Evolutionary conservation across 2,888 invertebrate species (phyloP), one percentile per base, ranked within the genome.

Genomic region (Nomada fucata): DNA sequence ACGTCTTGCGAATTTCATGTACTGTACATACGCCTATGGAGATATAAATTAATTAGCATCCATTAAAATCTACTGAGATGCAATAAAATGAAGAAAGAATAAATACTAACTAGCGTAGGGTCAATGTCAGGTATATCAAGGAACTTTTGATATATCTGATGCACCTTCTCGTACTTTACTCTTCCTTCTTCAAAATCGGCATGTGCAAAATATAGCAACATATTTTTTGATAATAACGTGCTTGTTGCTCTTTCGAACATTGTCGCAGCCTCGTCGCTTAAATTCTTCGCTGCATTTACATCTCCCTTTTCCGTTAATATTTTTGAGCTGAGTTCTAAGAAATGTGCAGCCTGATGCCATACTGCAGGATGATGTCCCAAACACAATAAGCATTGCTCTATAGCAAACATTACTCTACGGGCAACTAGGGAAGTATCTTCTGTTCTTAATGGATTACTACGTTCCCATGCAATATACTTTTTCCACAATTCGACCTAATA

Each of bases 291-390:
- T 1, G 98, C 97, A 93, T 97, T 98, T 47, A 98, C 97, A 93
- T 99, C 99, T 94, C 99, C 99, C 94, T 99, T 99, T 94, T 99
- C 99, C 67, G 97, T 97, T 77, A 99, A 95, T 88, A 98, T 96
- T 93, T 98, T 98, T 52, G 98, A 97, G 84, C 98, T 98, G 92
- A 98, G 97, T 93, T 99, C 99, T 64, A 99, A 95, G 94, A 98
- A 99, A 92, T 98, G 97, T 0, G 99, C 99, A 0, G 99, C 99
- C 94, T 99, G 99, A 93, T 98, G 98, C 99, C 99, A 99, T 79
- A 99, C 98, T 86, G 99, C 99, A 0, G 99, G 98, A 94, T 99
- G 99, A 94, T 99, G 99, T 0, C 99, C 98, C 52, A 99, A 95
- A 91, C 99, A 99, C 61, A 99, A 94, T 65, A 99, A 94, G 89